Evolutionary conservation across 2,888 invertebrate species (phyloP), one percentile per base, ranked within the genome.

Genomic region (Sarcophaga rosellei): DNA sequence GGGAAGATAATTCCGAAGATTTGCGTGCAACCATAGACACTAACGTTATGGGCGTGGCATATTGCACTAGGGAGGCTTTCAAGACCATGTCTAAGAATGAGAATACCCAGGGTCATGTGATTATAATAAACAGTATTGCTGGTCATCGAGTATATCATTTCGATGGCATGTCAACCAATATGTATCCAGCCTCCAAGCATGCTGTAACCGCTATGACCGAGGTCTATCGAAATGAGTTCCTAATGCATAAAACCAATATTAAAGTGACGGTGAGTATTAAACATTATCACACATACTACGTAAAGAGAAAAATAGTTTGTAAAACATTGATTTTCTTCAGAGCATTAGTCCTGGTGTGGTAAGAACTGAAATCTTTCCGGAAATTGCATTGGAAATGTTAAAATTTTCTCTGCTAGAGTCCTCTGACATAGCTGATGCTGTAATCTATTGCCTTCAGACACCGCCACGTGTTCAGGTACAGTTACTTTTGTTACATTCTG

Each of bases 51-150:
- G 94, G 92, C 0, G 88, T 92, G 20, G 89, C 93, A 0, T 82
- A 92, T 75, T 94, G 94, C 88, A 91, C 93, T 0, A 91, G 94
- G 0, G 92, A 92, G 80, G 94, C 94, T 2, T 90, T 94, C 11
- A 90, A 91, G 0, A 93, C 93, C 2, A 94, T 94, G 94, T 92
- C 88, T 20, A 82, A 74, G 45, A 89, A 89, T 4, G 90, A 92
- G 8, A 66, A 83, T 23, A 53, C 57, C 44, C 87, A 85, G 68
- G 94, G 94, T 0, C 94, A 94, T 87, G 92, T 94, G 15, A 91
- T 94, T 68, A 91, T 93, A 44, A 92, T 94, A 10, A 94, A 94
- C 73, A 94, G 90, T 80, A 70, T 89, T 17, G 68, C 80, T 3
- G 90, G 91, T 0, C 90, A 91, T 77, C 53, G 20, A 2, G 88